A percentile compares a stretch with the other conserved stretches of the same genome.
Evolutionary conservation across 2,113 vertebrate genomes (phyloP).

Genomic region (Mesocricetus auratus): DNA sequence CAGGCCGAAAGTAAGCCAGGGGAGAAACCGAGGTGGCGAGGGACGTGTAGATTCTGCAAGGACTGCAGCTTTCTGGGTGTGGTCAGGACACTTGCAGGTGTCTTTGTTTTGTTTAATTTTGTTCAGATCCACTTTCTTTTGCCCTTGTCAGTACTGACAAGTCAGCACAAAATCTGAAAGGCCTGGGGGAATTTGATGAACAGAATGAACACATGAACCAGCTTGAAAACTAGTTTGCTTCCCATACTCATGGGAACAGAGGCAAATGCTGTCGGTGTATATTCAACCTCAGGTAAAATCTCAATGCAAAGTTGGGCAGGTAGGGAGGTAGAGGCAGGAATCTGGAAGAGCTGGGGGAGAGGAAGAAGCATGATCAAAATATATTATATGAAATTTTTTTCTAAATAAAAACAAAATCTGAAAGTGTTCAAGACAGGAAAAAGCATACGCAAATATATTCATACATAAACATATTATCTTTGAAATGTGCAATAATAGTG

Average conservation of each 20-base stretch:
- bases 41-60: neutral
- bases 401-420: neutral
- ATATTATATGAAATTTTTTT: neutral
- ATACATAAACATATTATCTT: neutral
- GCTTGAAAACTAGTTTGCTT: neutral
- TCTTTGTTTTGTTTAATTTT: neutral
- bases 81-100: neutral
- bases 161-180: neutral
- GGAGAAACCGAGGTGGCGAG: too few relatives aligned
- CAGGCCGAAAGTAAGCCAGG: neutral
- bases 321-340: too few relatives aligned
- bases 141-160: neutral
- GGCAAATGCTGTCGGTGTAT: neutral
- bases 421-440: constrained; percentile 9
- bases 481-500: neutral
- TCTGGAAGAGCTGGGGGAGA: neutral
- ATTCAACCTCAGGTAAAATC: neutral
- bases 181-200: neutral
- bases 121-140: neutral
- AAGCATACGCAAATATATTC: neutral
- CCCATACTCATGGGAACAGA: neutral
- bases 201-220: neutral
- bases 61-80: neutral
- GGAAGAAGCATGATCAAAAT: neutral
- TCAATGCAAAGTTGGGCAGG: neutral